Base-by-base conservation (phyloP, 2,888 invertebrate species). In the Emesis furor region DNA sequence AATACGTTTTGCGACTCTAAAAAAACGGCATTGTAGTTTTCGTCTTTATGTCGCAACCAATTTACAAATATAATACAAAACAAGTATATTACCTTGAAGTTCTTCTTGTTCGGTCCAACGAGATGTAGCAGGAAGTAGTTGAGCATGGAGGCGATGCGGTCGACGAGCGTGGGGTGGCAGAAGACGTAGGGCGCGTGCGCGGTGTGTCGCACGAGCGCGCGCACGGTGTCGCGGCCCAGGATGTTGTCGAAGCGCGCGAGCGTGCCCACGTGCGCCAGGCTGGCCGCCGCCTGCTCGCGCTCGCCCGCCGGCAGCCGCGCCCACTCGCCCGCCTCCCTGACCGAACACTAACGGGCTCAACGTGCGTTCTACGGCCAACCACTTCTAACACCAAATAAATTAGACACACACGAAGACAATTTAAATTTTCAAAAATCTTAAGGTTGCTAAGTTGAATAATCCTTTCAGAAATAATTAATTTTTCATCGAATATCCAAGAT, bases 181-280 rank as follows among this genome's bases (percentile, higher is more conserved):
- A 99, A 99, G 68, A 99, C 98, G 68, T 93, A 94, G 96, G 98
- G 93, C 97, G 98, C 92, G 98, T 98, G 96, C 0, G 98, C 97
- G 0, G 99, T 98, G 76, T 99, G 96, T 79, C 98, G 97, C 89
- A 98, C 98, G 7, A 99, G 96, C 7, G 98, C 98, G 79, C 98
- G 98, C 82, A 99, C 98, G 0, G 99, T 99, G 94, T 99, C 98
- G 76, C 98, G 97, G 0, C 99, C 99, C 82, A 99, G 97, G 88
- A 99, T 98, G 95, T 99, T 99, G 95, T 99, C 99, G 95, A 99
- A 99, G 83, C 98, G 97, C 0, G 99, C 99, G 90, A 99, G 95
- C 98, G 98, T 98, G 42, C 98, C 98, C 71, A 98, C 97, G 91
- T 98, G 98, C 39, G 98, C 97, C 68, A 99, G 95, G 2, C n/a